phyloP scores from a whole-genome alignment of 2,113 vertebrate species.

The Vulpes ferrilata region DNA sequence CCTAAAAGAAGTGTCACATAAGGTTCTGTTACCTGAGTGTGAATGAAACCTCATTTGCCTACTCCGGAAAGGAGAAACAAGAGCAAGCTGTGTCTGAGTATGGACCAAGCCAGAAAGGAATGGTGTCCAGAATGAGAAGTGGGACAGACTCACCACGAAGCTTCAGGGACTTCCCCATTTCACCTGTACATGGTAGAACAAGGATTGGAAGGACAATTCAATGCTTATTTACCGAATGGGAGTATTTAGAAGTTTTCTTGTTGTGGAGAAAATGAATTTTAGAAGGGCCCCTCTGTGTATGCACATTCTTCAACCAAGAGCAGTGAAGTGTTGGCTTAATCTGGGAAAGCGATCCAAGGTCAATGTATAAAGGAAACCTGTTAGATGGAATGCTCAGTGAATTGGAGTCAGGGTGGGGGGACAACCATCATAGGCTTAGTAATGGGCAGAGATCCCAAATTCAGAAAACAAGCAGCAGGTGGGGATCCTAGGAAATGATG shows the following conservation, averaged over 20 bases:
- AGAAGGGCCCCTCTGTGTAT: not conserved
- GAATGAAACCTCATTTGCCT: slow-evolving; percentile 8
- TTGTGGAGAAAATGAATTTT: not conserved
- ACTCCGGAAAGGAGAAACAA: not conserved
- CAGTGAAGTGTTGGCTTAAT: not conserved
- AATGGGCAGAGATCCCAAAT: not conserved
- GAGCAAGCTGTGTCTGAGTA: not conserved
- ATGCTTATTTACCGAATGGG: not conserved
- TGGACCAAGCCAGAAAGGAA: not conserved
- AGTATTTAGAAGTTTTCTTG: not conserved
- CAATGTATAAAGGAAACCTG: not conserved
- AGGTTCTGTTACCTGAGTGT: not conserved
- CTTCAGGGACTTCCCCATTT: not conserved
- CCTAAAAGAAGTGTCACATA: not conserved
- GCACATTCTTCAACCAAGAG: not conserved
- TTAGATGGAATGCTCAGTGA: not conserved
- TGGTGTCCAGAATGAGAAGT: not conserved
- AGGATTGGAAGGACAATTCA: not conserved
- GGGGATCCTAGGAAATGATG: not conserved
- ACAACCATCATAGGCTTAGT: not conserved
- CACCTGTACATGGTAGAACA: not conserved
- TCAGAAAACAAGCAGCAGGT: slow-evolving; percentile 15
- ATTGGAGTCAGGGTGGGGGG: not conserved
- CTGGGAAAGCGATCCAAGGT: not conserved
- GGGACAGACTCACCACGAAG: not conserved